A percentile compares a stretch with the other conserved stretches of the same genome.
phyloP scores from a whole-genome alignment of 2,113 vertebrate species.

The Pundamilia nyererei region DNA sequence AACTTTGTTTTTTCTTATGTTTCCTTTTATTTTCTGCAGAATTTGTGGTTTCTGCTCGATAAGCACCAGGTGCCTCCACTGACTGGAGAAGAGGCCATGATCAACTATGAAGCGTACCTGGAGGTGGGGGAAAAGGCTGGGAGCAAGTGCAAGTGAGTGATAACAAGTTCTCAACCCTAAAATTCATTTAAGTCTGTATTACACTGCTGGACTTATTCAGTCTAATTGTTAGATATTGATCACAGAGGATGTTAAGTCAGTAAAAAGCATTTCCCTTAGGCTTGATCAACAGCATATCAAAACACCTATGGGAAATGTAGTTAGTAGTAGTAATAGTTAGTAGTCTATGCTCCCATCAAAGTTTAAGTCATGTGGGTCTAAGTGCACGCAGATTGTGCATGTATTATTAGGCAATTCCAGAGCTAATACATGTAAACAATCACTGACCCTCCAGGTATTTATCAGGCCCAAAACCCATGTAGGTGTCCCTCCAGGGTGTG shows the following conservation, averaged over 20 bases:
- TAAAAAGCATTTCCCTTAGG: neutral
- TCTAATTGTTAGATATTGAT: neutral
- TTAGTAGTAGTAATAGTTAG: neutral
- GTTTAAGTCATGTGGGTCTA: neutral
- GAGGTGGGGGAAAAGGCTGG: slow-evolving; percentile 91
- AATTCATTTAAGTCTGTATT: neutral
- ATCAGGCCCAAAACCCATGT: neutral
- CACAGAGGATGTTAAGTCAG: neutral
- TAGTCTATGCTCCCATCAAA: neutral
- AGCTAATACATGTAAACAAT: neutral
- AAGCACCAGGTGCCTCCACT: slow-evolving; percentile 94
- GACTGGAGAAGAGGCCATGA: slow-evolving; percentile 94
- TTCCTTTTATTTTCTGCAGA: slow-evolving; percentile 64
- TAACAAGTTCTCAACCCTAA: neutral
- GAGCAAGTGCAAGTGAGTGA: slow-evolving; percentile 87
- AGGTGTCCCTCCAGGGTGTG: neutral
- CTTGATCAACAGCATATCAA: neutral
- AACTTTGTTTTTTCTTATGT: fast-evolving
- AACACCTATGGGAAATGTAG: neutral
- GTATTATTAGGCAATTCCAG: neutral
- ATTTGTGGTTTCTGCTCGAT: slow-evolving; percentile 94
- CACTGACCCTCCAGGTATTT: neutral
- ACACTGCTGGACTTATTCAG: neutral
- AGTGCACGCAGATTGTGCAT: fast-evolving
- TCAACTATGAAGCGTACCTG: slow-evolving; percentile 91